Evolutionary conservation across 30 jellyfish, hydroid and myxozoan genomes (phyloP).

Genomic region (Hydra vulgaris): DNA sequence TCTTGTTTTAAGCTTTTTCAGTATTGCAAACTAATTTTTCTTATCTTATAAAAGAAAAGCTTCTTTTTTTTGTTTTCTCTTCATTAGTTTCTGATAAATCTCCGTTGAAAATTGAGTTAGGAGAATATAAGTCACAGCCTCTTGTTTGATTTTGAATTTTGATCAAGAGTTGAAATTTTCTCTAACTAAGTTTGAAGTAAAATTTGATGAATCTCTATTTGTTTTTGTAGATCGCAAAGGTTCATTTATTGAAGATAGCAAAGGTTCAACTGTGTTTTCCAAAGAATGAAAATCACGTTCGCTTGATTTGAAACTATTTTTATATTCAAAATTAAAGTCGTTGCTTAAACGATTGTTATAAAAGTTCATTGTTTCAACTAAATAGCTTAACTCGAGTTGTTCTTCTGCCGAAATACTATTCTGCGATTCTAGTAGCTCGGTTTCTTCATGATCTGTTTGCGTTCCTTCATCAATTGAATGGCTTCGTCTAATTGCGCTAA

Average conservation of each 20-base stretch:
- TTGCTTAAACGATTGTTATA: constrained; percentile 19
- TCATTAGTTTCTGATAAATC: neutral
- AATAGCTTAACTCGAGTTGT: constrained; percentile 10
- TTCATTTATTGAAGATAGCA: neutral
- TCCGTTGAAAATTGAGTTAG: constrained; percentile 14
- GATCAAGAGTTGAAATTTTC: neutral
- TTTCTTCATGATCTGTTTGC: constrained; percentile 25
- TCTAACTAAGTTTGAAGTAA: neutral
- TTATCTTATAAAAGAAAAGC: too few species aligned
- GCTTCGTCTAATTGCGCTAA: constrained; percentile 25
- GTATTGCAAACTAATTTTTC: too few species aligned
- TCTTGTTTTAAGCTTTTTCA: neutral
- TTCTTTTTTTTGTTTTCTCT: neutral
- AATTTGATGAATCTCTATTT: too few species aligned
- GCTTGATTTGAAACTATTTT: neutral
- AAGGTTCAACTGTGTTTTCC: neutral
- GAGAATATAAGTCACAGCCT: neutral
- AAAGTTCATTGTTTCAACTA: constrained; percentile 21
- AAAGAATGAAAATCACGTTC: neutral
- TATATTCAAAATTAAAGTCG: neutral
- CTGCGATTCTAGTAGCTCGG: neutral
- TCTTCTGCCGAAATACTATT: constrained; percentile 19
- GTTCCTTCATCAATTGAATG: constrained; percentile 40
- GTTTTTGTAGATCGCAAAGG: neutral
- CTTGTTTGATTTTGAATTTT: neutral